Base-by-base conservation (phyloP, 2,888 invertebrate genomes). In the Amphipyra tragopoginis region DNA sequence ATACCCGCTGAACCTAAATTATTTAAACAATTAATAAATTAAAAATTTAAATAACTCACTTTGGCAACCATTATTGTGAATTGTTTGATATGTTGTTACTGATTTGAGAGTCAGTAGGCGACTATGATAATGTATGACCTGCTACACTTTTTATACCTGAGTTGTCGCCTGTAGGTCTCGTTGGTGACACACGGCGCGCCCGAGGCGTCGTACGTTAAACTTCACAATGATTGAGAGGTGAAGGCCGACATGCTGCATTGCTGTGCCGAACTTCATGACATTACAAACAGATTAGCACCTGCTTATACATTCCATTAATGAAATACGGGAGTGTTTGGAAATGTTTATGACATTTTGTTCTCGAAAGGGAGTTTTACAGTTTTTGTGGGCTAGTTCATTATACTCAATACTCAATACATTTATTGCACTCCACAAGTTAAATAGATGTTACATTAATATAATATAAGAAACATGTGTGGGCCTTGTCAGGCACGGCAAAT, bases 91-190 rank as follows among this genome's bases (percentile, higher is more conserved):
- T 21, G 57, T 58, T 90, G 88, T 92, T 83, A 71, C 53, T 86
- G 73, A 73, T 87, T 78, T 79, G 84, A 72, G 79, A 83, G 82
- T 87, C 82, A 72, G 76, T 71, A 71, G 65, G 80, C 67, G 82
- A 92, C 88, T 93, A 85, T 90, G 83, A 74, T 71, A 78, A 68
- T 72, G 54, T 67, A 44, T 76, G 77, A 75, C 66, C 70, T 71
- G 83, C 76, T 72, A 75, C 82, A 87, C 83, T 86, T 89, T 93
- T 86, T 93, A 92, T 93, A 93, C 86, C 72, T 68, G 73, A 60
- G 49, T 48, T 36, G 58, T 65, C 57, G 68, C 50, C 26, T 48
- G 34, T 40, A 47, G 43, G 44, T 62, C 26, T 52, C 26, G 45
- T 59, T 45, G 54, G 61, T 57, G 76, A 67, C 64, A 72, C 55